Percentiles rank a stretch among this genome's conserved stretches.
Evolutionary conservation across 1,140 invertebrate genomes (phyloP).

Genomic region (Mesaphorura yosii): DNA sequence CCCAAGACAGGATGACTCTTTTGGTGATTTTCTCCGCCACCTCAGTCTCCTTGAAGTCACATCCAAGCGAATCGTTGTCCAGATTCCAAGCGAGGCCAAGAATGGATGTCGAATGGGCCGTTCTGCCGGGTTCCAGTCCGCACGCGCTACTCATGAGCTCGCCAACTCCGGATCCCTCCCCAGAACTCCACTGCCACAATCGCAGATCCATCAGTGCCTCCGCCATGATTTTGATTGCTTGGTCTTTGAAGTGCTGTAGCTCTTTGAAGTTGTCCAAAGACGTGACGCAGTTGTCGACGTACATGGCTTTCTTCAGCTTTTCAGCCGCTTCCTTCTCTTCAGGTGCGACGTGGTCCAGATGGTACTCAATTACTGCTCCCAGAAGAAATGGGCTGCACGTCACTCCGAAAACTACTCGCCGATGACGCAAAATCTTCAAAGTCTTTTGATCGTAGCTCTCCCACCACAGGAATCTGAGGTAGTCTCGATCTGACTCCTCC

Average conservation of each 20-base stretch:
- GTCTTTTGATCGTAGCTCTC: neutral
- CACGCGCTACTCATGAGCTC: neutral
- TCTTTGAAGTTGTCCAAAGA: conserved; percentile 26
- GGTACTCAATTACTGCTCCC: conserved; percentile 26
- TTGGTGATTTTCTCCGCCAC: conserved; percentile 10
- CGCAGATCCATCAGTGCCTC: conserved; percentile 32
- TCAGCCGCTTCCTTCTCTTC: conserved; percentile 7
- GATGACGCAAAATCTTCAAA: conserved; percentile 11
- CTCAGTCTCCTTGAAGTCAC: neutral
- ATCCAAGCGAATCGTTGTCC: conserved; percentile 19
- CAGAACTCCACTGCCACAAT: neutral
- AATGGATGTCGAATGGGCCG: conserved; percentile 10
- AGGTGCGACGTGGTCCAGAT: neutral
- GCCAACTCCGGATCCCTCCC: neutral
- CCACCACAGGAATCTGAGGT: conserved; percentile 32
- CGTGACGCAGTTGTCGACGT: conserved; percentile 32
- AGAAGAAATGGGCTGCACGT: conserved; percentile 35
- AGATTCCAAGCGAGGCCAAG: conserved; percentile 30
- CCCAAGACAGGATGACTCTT: conserved; percentile 9
- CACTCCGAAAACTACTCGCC: conserved; percentile 33
- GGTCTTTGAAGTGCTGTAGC: conserved; percentile 21
- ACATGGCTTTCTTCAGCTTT: conserved; percentile 25
- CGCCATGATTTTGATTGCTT: conserved; percentile 22
- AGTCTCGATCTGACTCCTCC: conserved; percentile 31
- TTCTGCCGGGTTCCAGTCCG: neutral